These are phyloP conservation scores for Liposcelis brunnea DNA, from an alignment of 2,888 invertebrate species.

Conservation along the genomic window DNA sequence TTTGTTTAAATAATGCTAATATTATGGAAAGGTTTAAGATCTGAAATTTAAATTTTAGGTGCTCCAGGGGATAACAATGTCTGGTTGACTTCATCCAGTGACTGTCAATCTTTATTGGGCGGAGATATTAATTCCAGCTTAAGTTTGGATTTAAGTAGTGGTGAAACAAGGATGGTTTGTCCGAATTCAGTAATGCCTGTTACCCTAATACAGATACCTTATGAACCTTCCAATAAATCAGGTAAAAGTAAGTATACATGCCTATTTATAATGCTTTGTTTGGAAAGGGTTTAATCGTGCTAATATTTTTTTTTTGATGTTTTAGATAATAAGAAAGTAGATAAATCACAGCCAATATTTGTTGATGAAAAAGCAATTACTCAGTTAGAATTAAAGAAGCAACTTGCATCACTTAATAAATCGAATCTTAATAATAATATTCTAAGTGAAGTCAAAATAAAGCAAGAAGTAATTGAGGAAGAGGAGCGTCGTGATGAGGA, in stretches of 20 bases:
- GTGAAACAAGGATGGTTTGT: slow-evolving; percentile 71
- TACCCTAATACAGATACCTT: slow-evolving; percentile 27
- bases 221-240: slow-evolving; percentile 10
- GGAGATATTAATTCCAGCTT: slow-evolving; percentile 29
- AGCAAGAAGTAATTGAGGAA: slow-evolving; percentile 32
- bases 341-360: too few species aligned
- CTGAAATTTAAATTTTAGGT: slow-evolving; percentile 16
- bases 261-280: too few species aligned
- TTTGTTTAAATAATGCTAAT: slow-evolving; percentile 17
- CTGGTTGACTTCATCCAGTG: background rate
- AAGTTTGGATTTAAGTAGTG: slow-evolving; percentile 47
- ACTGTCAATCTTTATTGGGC: slow-evolving; percentile 6
- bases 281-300: too few species aligned
- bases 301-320: too few species aligned
- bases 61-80: slow-evolving; percentile 11
- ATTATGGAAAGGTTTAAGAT: slow-evolving; percentile 11
- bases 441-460: slow-evolving; percentile 25
- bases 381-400: background rate
- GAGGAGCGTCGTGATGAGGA: slow-evolving; percentile 33
- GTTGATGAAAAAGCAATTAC: too few species aligned
- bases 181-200: slow-evolving; percentile 81
- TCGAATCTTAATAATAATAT: slow-evolving; percentile 9
- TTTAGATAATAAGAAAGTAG: too few species aligned
- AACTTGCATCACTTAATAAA: background rate
- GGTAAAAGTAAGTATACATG: background rate